Evolutionary conservation across 2,113 vertebrate genomes (phyloP).

Genomic region (Grantiella picta): DNA sequence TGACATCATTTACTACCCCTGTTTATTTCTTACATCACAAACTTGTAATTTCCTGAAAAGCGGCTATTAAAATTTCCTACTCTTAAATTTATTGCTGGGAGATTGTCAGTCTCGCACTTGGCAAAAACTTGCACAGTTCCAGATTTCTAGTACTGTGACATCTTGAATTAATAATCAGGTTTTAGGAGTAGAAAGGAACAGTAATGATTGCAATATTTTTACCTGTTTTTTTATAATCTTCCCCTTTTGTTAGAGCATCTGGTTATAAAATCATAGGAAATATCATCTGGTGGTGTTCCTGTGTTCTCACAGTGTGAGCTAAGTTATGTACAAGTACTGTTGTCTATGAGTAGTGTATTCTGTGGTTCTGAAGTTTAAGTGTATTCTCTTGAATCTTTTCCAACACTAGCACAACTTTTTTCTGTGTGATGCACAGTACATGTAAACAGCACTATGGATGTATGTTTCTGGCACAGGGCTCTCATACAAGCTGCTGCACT

Average conservation of each 20-base stretch:
- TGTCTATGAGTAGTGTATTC: neutral
- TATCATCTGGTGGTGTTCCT: neutral
- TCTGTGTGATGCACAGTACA: rapidly evolving
- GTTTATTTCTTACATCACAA: neutral
- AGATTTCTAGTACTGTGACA: neutral
- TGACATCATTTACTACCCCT: neutral
- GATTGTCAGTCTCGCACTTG: neutral
- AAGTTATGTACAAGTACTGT: neutral
- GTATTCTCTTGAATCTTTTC: neutral
- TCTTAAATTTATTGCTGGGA: neutral
- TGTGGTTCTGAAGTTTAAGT: neutral
- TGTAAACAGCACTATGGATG: neutral
- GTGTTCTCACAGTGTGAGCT: neutral
- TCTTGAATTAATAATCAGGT: neutral
- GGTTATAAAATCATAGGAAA: neutral
- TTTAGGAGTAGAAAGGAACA: neutral
- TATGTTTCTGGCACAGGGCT: neutral
- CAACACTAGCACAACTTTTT: neutral
- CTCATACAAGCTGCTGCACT: neutral
- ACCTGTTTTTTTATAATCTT: neutral
- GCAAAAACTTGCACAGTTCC: neutral
- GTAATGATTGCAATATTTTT: neutral
- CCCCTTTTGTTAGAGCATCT: neutral
- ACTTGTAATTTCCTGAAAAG: neutral
- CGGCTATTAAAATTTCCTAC: neutral